These are phyloP conservation scores for Trogon melanurus DNA, from an alignment of 2,113 vertebrate species.

Conservation along the genomic window DNA sequence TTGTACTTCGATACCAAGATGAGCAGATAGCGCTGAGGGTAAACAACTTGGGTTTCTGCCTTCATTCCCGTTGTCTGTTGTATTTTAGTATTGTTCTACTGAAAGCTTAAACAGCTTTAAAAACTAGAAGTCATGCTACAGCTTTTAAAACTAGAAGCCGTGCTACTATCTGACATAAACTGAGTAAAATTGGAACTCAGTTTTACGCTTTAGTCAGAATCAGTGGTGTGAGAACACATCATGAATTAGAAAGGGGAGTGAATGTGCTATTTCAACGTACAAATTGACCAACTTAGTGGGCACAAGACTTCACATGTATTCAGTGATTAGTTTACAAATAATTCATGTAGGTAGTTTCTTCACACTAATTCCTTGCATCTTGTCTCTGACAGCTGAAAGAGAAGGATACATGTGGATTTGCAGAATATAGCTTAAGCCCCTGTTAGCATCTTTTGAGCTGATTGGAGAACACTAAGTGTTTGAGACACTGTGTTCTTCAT, in stretches of 20 bases:
- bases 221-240: background rate
- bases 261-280: background rate
- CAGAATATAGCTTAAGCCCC: background rate
- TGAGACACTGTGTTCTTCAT: background rate
- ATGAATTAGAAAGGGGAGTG: background rate
- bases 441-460: background rate
- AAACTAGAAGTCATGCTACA: background rate
- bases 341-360: background rate
- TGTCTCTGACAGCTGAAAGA: background rate
- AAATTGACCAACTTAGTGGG: background rate
- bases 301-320: background rate
- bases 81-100: background rate
- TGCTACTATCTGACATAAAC: background rate
- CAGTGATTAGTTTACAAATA: background rate
- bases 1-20: background rate
- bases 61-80: background rate
- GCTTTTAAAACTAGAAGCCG: background rate
- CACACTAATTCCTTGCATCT: background rate
- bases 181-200: background rate
- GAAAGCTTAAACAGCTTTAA: background rate
- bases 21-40: background rate
- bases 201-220: background rate
- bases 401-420: slow-evolving; percentile 20
- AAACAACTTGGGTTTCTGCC: background rate
- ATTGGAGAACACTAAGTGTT: background rate